Percentiles rank a stretch among this genome's conserved stretches.
Evolutionary conservation across 2,113 vertebrate species (phyloP).

Genomic region (Crocuta crocuta): DNA sequence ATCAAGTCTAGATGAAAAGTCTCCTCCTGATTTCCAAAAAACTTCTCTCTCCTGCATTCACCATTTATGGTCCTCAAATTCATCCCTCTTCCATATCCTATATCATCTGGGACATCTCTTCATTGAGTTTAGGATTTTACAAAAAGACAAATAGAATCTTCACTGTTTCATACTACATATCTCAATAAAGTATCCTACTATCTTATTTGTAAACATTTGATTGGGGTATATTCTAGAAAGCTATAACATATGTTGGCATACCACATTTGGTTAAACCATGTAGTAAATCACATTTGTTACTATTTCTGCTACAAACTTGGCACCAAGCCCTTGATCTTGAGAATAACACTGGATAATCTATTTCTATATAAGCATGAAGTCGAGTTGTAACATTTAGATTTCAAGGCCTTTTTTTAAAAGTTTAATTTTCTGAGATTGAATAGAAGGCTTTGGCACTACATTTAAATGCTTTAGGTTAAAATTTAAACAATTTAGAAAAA

Average conservation of each 20-base stretch:
- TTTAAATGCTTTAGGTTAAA: background rate
- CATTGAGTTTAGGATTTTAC: background rate
- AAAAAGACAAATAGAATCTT: background rate
- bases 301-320: background rate
- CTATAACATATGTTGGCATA: background rate
- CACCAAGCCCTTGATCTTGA: background rate
- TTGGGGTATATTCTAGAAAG: background rate
- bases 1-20: background rate
- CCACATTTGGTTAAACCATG: background rate
- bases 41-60: background rate
- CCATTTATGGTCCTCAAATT: background rate
- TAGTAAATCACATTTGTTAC: background rate
- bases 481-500: background rate
- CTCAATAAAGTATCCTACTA: background rate
- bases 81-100: background rate
- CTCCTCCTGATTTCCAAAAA: background rate
- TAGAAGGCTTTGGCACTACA: background rate
- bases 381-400: background rate
- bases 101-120: background rate
- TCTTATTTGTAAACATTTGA: background rate
- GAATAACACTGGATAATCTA: background rate
- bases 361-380: background rate
- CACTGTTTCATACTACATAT: background rate
- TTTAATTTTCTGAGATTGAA: background rate
- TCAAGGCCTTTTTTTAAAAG: background rate